These are phyloP conservation scores for Drosophila setosimentum DNA, from an alignment of 2,888 invertebrate genomes.

Conservation along the genomic window DNA sequence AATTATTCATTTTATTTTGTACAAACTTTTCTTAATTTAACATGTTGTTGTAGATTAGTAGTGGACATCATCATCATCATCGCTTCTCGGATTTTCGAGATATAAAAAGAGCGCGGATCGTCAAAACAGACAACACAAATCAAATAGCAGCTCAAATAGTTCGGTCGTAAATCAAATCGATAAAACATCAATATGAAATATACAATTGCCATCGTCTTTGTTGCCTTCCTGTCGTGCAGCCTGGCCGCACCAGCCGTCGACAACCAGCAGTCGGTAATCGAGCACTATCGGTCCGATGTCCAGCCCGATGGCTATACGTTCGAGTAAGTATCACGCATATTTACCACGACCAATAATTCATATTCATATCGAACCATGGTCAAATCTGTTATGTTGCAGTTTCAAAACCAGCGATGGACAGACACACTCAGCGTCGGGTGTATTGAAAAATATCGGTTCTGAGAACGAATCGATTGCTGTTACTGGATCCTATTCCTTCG, in stretches of 20 bases:
- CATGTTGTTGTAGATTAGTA: conserved; percentile 34
- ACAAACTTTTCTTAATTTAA: conserved; percentile 60
- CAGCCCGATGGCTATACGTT: conserved; percentile 87
- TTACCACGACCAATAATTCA: background rate
- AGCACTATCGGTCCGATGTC: conserved; percentile 86
- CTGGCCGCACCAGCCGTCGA: conserved; percentile 76
- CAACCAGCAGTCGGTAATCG: conserved; percentile 63
- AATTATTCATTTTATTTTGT: conserved; percentile 77
- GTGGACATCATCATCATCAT: conserved; percentile 45
- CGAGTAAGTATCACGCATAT: conserved; percentile 84
- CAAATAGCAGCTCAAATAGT: conserved; percentile 47
- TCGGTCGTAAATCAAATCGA: conserved; percentile 21
- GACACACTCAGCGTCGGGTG: conserved; percentile 86
- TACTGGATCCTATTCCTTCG: conserved; percentile 86
- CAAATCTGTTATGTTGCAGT: conserved; percentile 38
- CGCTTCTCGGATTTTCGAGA: conserved; percentile 22
- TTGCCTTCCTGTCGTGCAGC: conserved; percentile 75
- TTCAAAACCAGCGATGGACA: conserved; percentile 86
- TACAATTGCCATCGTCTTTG: conserved; percentile 75
- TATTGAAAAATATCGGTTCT: conserved; percentile 86
- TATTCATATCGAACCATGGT: background rate
- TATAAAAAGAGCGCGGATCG: conserved; percentile 64
- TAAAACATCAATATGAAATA: conserved; percentile 73
- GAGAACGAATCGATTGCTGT: conserved; percentile 86
- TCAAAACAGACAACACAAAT: conserved; percentile 60